Conservation (phyloP, 1,140 invertebrate genomes). For the Megathymus violae region DNA sequence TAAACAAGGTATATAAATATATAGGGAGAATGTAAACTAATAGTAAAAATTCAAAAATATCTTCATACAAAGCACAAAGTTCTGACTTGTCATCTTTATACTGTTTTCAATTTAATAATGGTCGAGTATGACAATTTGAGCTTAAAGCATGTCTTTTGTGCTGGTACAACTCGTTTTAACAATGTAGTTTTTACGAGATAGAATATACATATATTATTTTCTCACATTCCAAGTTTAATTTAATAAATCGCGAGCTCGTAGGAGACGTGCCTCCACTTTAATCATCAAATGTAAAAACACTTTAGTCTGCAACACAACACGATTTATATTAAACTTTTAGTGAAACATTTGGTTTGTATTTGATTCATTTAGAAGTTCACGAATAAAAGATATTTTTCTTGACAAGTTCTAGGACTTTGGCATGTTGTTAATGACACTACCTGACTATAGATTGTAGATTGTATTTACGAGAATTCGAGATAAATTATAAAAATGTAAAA, state of each 20-base stretch:
- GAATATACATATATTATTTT: neutral
- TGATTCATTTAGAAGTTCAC: constrained; percentile 5
- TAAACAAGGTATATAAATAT: too few species aligned
- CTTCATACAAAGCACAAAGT: too few species aligned
- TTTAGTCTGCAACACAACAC: neutral
- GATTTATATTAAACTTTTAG: constrained; percentile 4
- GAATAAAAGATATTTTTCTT: constrained; percentile 2
- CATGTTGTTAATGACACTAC: neutral
- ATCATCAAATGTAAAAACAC: constrained; percentile 5
- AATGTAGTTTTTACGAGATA: constrained; percentile 6
- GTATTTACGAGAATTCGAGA: too few species aligned
- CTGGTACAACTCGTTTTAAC: neutral
- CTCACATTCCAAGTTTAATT: neutral
- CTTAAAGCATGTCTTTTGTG: constrained; percentile 7
- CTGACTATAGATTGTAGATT: too few species aligned
- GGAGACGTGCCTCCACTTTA: neutral
- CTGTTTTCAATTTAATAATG: too few species aligned
- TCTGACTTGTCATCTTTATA: constrained; percentile 5
- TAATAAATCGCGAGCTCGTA: neutral
- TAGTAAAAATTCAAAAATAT: too few species aligned
- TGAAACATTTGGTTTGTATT: neutral
- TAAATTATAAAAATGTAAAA: too few species aligned
- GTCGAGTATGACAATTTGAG: neutral
- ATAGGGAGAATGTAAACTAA: too few species aligned
- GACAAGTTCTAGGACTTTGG: constrained; percentile 8